Percentiles rank a stretch among this genome's conserved stretches.
Conservation (phyloP, 2,113 vertebrate species). For the Neopipo cinnamomea region DNA sequence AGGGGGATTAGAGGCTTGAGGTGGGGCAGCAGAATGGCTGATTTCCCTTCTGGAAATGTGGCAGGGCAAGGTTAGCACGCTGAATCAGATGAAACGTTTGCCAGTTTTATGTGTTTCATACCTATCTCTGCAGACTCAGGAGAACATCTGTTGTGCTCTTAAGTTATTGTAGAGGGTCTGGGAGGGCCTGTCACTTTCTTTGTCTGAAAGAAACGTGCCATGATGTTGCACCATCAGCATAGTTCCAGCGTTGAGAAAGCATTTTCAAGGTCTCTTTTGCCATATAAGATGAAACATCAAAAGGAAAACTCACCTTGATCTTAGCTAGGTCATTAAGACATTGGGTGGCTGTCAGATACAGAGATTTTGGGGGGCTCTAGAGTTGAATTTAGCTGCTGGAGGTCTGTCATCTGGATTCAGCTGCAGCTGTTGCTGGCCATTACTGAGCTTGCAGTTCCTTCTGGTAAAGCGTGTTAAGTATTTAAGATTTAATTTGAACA, state of each 20-base stretch:
- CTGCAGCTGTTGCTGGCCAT: conserved; percentile 72
- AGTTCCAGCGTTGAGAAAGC: background rate
- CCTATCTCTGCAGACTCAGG: background rate
- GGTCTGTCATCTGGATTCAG: conserved; percentile 60
- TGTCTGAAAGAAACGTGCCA: conserved; percentile 55
- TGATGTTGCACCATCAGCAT: conserved; percentile 31
- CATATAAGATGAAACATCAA: background rate
- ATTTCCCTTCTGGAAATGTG: background rate
- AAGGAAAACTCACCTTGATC: background rate
- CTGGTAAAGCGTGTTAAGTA: conserved; percentile 30
- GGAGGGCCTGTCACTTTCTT: conserved; percentile 51
- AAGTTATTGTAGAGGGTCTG: background rate
- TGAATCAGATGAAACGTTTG: background rate
- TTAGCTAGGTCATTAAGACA: background rate
- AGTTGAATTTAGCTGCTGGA: background rate
- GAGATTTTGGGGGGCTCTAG: background rate
- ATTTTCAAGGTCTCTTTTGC: background rate
- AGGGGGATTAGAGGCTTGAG: background rate
- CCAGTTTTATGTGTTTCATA: background rate
- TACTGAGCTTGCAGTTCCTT: conserved; percentile 11
- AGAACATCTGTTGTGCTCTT: background rate
- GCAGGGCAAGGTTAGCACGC: background rate
- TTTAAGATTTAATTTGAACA: conserved; percentile 1
- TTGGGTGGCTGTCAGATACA: background rate
- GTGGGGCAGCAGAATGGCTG: conserved; percentile 1